A percentile compares a stretch with the other conserved stretches of the same genome.
Conservation (phyloP, 2,888 invertebrate genomes). For the Agrochola macilenta region DNA sequence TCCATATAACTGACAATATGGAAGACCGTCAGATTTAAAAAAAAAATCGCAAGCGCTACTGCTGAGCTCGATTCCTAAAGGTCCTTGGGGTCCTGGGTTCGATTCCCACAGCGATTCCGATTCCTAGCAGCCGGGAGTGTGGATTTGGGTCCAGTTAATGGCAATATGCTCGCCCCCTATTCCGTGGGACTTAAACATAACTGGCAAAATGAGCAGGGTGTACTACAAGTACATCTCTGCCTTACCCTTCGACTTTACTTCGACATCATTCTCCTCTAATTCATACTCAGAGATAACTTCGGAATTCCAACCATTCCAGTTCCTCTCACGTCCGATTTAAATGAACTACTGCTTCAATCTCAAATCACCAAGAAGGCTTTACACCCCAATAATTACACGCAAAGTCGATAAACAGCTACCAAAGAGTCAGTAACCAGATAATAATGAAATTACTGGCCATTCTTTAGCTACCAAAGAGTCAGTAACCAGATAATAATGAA, state of each 20-base stretch:
- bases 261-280: background rate
- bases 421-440: constrained; percentile 68
- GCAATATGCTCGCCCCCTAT: background rate
- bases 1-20: no score
- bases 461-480: constrained; percentile 67
- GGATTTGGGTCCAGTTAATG: background rate
- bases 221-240: no score
- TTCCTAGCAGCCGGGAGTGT: background rate
- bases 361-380: constrained; percentile 3
- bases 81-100: background rate
- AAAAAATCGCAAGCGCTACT: background rate
- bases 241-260: background rate
- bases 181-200: background rate
- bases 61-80: background rate
- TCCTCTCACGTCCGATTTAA: constrained; percentile 35
- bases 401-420: constrained; percentile 61
- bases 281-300: background rate
- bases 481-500: constrained; percentile 72
- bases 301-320: constrained; percentile 25
- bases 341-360: constrained; percentile 11
- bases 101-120: background rate
- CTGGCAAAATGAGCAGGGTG: background rate
- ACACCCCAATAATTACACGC: constrained; percentile 42
- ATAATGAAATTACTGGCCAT: constrained; percentile 72
- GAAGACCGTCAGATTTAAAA: no score